These are phyloP conservation scores for Contarinia nasturtii DNA, from an alignment of 1,140 invertebrate genomes.

Conservation along the genomic window DNA sequence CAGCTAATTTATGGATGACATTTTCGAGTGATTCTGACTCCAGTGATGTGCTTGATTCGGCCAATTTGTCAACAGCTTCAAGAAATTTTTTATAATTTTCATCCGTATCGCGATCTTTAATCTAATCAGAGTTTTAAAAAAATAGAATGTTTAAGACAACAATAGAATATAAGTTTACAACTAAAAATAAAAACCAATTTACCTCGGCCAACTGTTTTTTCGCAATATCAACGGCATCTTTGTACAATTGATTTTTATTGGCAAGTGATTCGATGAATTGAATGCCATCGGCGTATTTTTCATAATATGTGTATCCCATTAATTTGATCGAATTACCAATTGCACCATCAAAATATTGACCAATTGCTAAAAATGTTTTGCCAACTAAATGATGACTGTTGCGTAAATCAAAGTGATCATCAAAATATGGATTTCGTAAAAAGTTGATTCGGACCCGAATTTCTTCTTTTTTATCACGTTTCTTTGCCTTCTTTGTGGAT, in stretches of 20 bases:
- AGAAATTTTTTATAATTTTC: background rate
- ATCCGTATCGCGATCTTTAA: background rate
- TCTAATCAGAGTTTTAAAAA: background rate
- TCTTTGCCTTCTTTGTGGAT: background rate
- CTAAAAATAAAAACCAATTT: too few species aligned
- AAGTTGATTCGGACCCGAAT: constrained; percentile 58
- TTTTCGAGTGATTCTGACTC: background rate
- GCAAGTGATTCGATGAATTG: constrained; percentile 3
- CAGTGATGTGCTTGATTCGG: background rate
- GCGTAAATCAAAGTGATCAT: constrained; percentile 71
- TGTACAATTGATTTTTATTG: constrained; percentile 8
- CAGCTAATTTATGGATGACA: background rate
- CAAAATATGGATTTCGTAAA: constrained; percentile 61
- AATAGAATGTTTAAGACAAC: too few species aligned
- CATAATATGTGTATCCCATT: constrained; percentile 43
- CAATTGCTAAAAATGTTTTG: constrained; percentile 49
- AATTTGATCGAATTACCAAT: constrained; percentile 21
- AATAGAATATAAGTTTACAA: too few species aligned
- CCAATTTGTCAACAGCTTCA: background rate
- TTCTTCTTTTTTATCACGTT: constrained; percentile 11
- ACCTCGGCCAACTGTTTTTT: constrained; percentile 7
- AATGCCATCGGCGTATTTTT: constrained; percentile 37
- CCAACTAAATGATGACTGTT: constrained; percentile 47
- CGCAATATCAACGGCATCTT: constrained; percentile 23
- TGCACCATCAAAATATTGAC: background rate